Conservation (phyloP, 1,140 invertebrate species). For the Planococcus citri region DNA sequence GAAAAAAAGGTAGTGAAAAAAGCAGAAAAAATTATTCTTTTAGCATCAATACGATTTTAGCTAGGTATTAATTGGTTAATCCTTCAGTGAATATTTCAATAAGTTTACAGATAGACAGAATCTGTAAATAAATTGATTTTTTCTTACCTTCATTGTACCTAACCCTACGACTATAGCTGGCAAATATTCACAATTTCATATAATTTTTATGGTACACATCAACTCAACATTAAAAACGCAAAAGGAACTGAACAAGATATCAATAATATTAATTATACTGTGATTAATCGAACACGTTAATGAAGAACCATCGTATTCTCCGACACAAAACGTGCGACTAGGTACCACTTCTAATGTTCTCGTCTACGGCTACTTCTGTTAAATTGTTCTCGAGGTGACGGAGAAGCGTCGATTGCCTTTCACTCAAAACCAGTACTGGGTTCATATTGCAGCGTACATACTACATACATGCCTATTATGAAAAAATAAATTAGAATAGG, state of each 20-base stretch:
- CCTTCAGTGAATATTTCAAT: too few relatives aligned
- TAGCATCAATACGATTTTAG: too few relatives aligned
- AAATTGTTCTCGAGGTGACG: conserved; percentile 5
- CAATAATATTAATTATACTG: too few relatives aligned
- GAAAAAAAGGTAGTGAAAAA: too few relatives aligned
- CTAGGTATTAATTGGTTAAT: too few relatives aligned
- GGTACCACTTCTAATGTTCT: not conserved
- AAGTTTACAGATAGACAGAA: too few relatives aligned
- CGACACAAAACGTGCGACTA: not conserved
- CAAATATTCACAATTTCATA: too few relatives aligned
- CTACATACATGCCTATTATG: too few relatives aligned
- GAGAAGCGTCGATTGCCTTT: conserved; percentile 13
- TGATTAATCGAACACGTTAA: not conserved
- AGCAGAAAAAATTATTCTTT: too few relatives aligned
- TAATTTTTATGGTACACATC: too few relatives aligned
- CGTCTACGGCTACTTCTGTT: not conserved
- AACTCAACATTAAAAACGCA: too few relatives aligned
- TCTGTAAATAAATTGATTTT: not conserved
- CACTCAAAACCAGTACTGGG: conserved; percentile 15
- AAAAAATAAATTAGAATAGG: not conserved
- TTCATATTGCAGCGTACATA: not conserved
- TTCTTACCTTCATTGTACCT: conserved; percentile 9
- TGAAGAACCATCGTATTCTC: not conserved
- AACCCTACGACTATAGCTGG: not conserved
- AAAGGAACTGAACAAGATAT: too few relatives aligned